These are phyloP conservation scores for Pseudomyrmex sp. DNA, from an alignment of 1,140 invertebrate genomes.

Conservation along the genomic window DNA sequence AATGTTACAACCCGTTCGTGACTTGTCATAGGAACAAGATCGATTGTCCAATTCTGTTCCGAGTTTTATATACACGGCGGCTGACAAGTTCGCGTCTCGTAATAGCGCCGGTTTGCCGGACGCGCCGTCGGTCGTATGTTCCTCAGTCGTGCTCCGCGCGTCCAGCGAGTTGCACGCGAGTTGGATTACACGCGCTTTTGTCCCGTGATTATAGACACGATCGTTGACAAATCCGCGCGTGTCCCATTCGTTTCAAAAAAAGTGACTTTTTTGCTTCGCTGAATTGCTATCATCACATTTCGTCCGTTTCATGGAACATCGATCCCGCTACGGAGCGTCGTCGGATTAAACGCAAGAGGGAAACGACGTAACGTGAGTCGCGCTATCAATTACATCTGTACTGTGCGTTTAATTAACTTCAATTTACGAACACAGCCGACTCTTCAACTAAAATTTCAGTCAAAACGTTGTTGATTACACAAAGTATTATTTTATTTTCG, in stretches of 20 bases:
- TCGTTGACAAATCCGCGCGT: constrained; percentile 3
- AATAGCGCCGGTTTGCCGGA: constrained; percentile 26
- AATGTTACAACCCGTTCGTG: not conserved
- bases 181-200: not conserved
- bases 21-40: not conserved
- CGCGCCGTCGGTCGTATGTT: constrained; percentile 7
- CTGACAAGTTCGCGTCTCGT: constrained; percentile 49
- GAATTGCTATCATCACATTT: not conserved
- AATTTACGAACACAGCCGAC: too few relatives aligned
- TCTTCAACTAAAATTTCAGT: too few relatives aligned
- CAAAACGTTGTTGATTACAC: too few relatives aligned
- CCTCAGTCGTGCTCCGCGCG: constrained; percentile 52
- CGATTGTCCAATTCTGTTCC: not conserved
- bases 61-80: constrained; percentile 5
- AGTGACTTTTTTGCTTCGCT: not conserved
- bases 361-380: constrained; percentile 22
- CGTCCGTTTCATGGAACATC: not conserved
- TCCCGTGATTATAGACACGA: not conserved
- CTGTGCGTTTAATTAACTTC: too few relatives aligned
- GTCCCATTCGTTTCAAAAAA: not conserved
- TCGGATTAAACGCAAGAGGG: not conserved
- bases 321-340: not conserved
- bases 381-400: not conserved
- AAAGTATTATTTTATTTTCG: too few relatives aligned
- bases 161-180: constrained; percentile 46